Evolutionary conservation across 2,113 vertebrate genomes (phyloP).

Genomic region (Panthera leo): DNA sequence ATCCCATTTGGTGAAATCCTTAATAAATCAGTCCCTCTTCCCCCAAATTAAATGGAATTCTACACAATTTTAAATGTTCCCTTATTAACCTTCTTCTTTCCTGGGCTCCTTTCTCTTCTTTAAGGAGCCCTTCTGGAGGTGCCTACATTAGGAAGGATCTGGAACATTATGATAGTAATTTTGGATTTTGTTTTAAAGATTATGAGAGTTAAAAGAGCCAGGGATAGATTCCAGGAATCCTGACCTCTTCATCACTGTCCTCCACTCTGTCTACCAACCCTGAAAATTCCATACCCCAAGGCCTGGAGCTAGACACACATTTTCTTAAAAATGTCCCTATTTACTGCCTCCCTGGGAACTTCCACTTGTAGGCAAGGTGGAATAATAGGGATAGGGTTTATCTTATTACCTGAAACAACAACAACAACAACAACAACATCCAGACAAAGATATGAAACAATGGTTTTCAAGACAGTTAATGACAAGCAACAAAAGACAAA

Average conservation of each 20-base stretch:
- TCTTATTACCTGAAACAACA: background rate
- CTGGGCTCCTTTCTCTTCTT: background rate
- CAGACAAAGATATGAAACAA: background rate
- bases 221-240: background rate
- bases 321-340: background rate
- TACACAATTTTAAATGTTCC: background rate
- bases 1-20: background rate
- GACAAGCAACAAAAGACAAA: background rate
- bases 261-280: background rate
- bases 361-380: background rate
- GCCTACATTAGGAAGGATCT: background rate
- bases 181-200: background rate
- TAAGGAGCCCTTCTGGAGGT: background rate
- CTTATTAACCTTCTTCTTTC: background rate
- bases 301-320: background rate
- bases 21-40: background rate
- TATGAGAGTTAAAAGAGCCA: background rate
- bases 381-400: background rate
- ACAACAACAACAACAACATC: background rate
- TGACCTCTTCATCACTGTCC: background rate
- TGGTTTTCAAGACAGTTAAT: background rate
- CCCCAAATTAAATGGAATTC: background rate
- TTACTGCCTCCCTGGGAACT: background rate
- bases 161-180: background rate
- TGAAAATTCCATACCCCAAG: background rate